Evolutionary conservation across 2,797 vertebrate species (phyloP).

Genomic region (Squalus acanthias): DNA sequence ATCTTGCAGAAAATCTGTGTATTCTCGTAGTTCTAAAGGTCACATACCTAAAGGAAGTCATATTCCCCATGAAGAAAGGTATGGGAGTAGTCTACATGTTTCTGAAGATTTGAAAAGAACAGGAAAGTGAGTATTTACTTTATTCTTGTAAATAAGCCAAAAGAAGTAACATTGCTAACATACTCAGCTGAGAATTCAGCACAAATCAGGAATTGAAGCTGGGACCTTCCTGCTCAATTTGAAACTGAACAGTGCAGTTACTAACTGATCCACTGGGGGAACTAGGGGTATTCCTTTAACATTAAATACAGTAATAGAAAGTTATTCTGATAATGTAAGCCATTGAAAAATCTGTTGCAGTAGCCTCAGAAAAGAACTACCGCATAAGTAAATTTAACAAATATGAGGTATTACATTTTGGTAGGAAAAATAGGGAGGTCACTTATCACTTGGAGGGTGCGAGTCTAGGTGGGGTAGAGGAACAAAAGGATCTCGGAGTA

Average conservation of each 20-base stretch:
- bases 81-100: fast-evolving
- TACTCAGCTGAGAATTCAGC: background rate
- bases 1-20: constrained; percentile 45
- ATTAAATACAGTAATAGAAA: background rate
- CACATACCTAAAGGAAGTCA: background rate
- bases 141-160: too few species aligned
- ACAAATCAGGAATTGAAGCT: background rate
- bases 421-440: too few species aligned
- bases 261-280: background rate
- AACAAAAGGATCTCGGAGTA: too few species aligned
- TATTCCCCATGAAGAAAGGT: constrained; percentile 43
- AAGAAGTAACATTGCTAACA: background rate
- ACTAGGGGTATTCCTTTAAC: background rate
- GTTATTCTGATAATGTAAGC: background rate
- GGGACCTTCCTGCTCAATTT: background rate
- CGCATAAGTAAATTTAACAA: background rate
- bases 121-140: constrained; percentile 53
- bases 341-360: background rate
- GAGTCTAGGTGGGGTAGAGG: too few species aligned
- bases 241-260: background rate
- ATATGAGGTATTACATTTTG: too few species aligned
- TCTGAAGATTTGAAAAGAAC: constrained; percentile 59
- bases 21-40: constrained; percentile 42
- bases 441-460: too few species aligned
- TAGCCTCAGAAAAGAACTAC: background rate